Percentiles rank a stretch among this genome's conserved stretches.
phyloP scores from a whole-genome alignment of 2,888 invertebrate species.

The Drosophila nr. medialis region DNA sequence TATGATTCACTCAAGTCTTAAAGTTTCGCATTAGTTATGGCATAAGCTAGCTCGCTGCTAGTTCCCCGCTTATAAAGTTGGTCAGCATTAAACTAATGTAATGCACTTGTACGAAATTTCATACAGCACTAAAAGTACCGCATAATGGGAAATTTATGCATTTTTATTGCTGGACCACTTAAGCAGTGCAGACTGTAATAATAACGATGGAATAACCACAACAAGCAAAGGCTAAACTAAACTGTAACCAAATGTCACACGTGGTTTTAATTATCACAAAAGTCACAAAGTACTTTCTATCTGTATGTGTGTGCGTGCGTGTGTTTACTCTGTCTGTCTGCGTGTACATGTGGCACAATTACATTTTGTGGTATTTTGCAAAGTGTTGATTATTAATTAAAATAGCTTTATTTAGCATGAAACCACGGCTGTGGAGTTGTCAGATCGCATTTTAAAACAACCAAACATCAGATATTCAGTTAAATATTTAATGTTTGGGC shows the following conservation, averaged over 20 bases:
- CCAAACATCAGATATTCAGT: slow-evolving; percentile 47
- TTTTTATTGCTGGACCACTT: slow-evolving; percentile 38
- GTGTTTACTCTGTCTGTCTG: slow-evolving; percentile 2
- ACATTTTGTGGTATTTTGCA: slow-evolving; percentile 75
- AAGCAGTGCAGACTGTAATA: slow-evolving; percentile 24
- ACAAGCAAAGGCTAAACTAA: slow-evolving; percentile 49
- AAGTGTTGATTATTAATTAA: slow-evolving; percentile 81
- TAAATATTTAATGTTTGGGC: slow-evolving; percentile 70
- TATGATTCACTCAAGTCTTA: not conserved
- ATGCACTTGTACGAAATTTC: slow-evolving; percentile 34
- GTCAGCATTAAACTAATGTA: slow-evolving; percentile 19
- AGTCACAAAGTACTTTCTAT: slow-evolving; percentile 40
- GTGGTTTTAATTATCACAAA: slow-evolving; percentile 72
- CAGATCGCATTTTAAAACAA: slow-evolving; percentile 30
- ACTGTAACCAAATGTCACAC: slow-evolving; percentile 70
- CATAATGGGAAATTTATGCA: slow-evolving; percentile 38
- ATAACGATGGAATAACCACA: not conserved
- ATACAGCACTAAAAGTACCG: slow-evolving; percentile 34
- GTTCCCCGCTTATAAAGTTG: not conserved
- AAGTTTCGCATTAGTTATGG: not conserved
- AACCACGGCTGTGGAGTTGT: slow-evolving; percentile 29
- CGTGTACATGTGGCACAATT: slow-evolving; percentile 55
- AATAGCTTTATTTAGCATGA: slow-evolving; percentile 70
- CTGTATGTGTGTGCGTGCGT: slow-evolving; percentile 7
- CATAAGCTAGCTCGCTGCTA: not conserved